These are phyloP conservation scores for Aleiodes leptofemur DNA, from an alignment of 2,888 invertebrate species.

Conservation along the genomic window DNA sequence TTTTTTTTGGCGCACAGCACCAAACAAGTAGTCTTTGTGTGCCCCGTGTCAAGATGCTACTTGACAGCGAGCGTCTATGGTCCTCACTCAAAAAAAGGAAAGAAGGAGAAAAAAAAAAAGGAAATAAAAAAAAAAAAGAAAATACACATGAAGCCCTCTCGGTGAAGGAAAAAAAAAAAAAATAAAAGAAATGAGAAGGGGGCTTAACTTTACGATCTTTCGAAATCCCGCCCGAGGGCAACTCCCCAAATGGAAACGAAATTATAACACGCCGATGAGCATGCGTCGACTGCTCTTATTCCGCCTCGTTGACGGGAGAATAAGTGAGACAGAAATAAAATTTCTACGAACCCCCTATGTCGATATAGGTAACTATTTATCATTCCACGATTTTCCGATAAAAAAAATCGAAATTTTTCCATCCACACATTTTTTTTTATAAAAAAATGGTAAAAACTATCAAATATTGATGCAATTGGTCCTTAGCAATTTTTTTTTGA, in stretches of 20 bases:
- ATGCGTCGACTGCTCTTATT: slow-evolving; percentile 76
- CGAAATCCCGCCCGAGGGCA: slow-evolving; percentile 67
- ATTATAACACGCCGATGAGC: slow-evolving; percentile 74
- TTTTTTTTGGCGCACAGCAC: slow-evolving; percentile 60
- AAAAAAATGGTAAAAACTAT: no score
- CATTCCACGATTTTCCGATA: background rate
- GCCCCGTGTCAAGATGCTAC: slow-evolving; percentile 70
- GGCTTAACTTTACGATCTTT: slow-evolving; percentile 74
- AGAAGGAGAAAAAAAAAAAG: background rate
- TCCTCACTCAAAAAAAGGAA: slow-evolving; percentile 29
- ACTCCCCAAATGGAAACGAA: slow-evolving; percentile 71
- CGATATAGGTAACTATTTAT: slow-evolving; percentile 12
- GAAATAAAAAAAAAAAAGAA: no score
- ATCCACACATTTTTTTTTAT: no score
- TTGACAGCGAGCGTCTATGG: slow-evolving; percentile 62
- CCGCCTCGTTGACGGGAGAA: slow-evolving; percentile 68
- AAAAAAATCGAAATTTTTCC: background rate
- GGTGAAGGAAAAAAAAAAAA: slow-evolving; percentile 21
- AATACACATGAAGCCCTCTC: slow-evolving; percentile 9
- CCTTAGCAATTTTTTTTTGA: no score
- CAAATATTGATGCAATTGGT: no score
- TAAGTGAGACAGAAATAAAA: slow-evolving; percentile 20
- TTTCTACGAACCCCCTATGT: slow-evolving; percentile 15
- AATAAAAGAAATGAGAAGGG: slow-evolving; percentile 41
- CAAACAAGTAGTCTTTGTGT: slow-evolving; percentile 65